Evolutionary conservation across 2,888 invertebrate species (phyloP).

Genomic region (Pasiphila rectangulata): DNA sequence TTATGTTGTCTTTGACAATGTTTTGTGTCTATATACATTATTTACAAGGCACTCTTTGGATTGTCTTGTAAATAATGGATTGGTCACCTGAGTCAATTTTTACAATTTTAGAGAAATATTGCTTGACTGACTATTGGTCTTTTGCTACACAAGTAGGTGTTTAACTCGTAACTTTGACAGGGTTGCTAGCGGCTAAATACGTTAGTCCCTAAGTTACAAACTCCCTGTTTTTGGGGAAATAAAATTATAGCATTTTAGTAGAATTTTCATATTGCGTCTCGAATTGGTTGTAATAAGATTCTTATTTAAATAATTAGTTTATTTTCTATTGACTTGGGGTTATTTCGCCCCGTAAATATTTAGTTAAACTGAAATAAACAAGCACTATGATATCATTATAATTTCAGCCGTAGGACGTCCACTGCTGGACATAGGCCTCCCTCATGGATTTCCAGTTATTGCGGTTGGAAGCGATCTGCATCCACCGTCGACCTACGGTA

Average conservation of each 20-base stretch:
- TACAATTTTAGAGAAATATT: slow-evolving; percentile 12
- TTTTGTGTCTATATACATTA: too few species aligned
- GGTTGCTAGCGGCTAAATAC: slow-evolving; percentile 19
- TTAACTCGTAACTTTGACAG: slow-evolving; percentile 25
- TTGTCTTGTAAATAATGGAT: not conserved
- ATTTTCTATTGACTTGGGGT: slow-evolving; percentile 7
- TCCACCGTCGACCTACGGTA: too few species aligned
- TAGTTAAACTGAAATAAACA: too few species aligned
- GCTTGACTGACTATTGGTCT: slow-evolving; percentile 26
- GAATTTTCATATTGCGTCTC: slow-evolving; percentile 5
- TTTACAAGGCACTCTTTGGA: too few species aligned
- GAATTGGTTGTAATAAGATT: slow-evolving; percentile 36
- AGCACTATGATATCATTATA: too few species aligned
- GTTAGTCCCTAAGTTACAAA: slow-evolving; percentile 3
- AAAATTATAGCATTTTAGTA: slow-evolving; percentile 1
- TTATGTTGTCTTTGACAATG: too few species aligned
- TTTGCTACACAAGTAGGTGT: slow-evolving; percentile 17
- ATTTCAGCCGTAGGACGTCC: too few species aligned
- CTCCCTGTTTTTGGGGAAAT: slow-evolving; percentile 10
- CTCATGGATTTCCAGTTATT: too few species aligned
- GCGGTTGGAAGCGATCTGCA: too few species aligned
- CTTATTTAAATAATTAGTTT: slow-evolving; percentile 26
- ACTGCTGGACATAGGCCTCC: too few species aligned
- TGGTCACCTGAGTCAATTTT: not conserved
- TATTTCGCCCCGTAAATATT: not conserved